Evolutionary conservation across 2,888 invertebrate species (phyloP).

Genomic region (Sesia apiformis): DNA sequence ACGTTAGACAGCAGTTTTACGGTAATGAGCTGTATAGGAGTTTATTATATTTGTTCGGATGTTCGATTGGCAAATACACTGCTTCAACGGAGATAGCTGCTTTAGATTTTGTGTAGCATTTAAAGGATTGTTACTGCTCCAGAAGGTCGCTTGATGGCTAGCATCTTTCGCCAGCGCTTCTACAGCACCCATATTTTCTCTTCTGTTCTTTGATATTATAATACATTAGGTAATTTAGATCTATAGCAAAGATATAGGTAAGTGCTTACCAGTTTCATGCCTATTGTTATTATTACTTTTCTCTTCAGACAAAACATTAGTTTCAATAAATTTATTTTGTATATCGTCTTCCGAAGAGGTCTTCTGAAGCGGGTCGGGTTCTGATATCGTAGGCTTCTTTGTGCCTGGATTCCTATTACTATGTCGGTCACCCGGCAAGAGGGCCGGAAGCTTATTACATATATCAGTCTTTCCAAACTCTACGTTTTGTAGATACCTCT

Average conservation of each 20-base stretch:
- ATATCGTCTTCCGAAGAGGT: constrained; percentile 55
- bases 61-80: too few relatives aligned
- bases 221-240: too few relatives aligned
- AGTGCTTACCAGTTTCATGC: constrained; percentile 57
- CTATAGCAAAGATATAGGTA: not conserved
- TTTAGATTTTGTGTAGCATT: too few relatives aligned
- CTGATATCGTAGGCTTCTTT: constrained; percentile 49
- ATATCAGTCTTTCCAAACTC: constrained; percentile 78
- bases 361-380: constrained; percentile 69
- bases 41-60: too few relatives aligned
- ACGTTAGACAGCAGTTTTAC: too few relatives aligned
- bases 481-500: constrained; percentile 82
- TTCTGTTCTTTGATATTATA: too few relatives aligned
- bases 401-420: constrained; percentile 59
- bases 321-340: constrained; percentile 79
- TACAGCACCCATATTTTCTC: too few relatives aligned
- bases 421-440: constrained; percentile 51
- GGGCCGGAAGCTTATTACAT: constrained; percentile 66
- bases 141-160: too few relatives aligned
- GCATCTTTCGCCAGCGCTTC: too few relatives aligned
- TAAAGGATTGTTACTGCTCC: too few relatives aligned
- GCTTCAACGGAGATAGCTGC: too few relatives aligned
- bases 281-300: constrained; percentile 64
- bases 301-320: constrained; percentile 75
- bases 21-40: too few relatives aligned